Conservation (phyloP, 2,888 invertebrate genomes). For the Brassicogethes aeneus region DNA sequence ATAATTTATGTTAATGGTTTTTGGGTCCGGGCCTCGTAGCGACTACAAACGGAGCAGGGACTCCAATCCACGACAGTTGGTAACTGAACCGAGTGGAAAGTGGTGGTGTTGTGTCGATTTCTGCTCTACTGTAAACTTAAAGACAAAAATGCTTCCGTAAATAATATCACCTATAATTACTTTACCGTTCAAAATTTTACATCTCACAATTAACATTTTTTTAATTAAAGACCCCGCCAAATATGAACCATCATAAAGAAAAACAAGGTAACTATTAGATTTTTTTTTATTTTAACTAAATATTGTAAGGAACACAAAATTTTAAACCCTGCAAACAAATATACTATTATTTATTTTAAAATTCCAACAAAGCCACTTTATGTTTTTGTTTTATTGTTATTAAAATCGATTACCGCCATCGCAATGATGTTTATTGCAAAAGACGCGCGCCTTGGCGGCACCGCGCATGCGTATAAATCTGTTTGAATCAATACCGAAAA, state of each 20-base stretch:
- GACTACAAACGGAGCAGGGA: conserved; percentile 30
- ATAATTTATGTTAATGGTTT: conserved; percentile 49
- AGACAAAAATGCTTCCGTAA: conserved; percentile 3
- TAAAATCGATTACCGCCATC: conserved; percentile 28
- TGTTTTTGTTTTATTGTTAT: too few relatives aligned
- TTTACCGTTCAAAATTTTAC: too few relatives aligned
- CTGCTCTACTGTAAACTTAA: too few relatives aligned
- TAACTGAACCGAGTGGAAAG: conserved; percentile 35
- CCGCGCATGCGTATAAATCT: conserved; percentile 18
- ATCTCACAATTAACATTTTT: too few relatives aligned
- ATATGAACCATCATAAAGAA: too few relatives aligned
- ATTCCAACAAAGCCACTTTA: too few relatives aligned
- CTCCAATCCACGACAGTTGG: conserved; percentile 37
- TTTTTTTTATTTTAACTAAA: too few relatives aligned
- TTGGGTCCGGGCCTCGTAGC: conserved; percentile 19
- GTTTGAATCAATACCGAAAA: conserved; percentile 23
- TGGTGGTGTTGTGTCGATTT: conserved; percentile 28
- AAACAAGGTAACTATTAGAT: too few relatives aligned
- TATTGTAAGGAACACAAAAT: too few relatives aligned
- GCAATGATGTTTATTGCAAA: conserved; percentile 14
- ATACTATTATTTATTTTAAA: too few relatives aligned
- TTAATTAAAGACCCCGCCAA: too few relatives aligned
- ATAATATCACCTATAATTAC: background rate
- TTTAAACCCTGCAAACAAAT: too few relatives aligned
- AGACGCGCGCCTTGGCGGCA: conserved; percentile 16